Base-by-base conservation (phyloP, 2,888 invertebrate species). In the Malthinus seriepunctatus region DNA sequence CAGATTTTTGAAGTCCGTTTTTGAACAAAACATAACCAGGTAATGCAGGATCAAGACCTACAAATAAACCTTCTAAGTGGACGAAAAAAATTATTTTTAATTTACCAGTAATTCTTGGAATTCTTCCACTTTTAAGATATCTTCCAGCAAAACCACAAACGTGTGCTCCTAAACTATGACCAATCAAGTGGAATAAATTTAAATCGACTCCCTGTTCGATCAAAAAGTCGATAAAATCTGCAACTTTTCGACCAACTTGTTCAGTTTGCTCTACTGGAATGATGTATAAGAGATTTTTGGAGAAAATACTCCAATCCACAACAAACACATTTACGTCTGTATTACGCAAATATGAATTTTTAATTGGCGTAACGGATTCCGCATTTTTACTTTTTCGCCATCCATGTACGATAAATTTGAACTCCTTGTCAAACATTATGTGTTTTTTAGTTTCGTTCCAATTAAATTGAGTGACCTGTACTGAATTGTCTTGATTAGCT, bases 11-110 rank as follows among this genome's bases (percentile, higher is more conserved):
- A 3, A 23, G 23, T 23, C 23, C 23, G 2, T 2, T 84, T 82
- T 4, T 89, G 87, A 73, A 94, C 39, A 77, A 73, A 4, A 82
- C 79, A 68, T 86, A 87, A 12, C 86, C 76, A 1, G 87, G 87
- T 65, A 86, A 74, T 0, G 87, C 88, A 4, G 87, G 87, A 73
- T 88, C 87, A 35, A 88, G 71, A 1, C 86, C 84, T 80, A 57
- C 15, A 66, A 53, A 39, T 14, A 14, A 9, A 42, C 2, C 7
- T 14, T 12, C 9, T n/a, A n/a, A n/a, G n/a, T n/a, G n/a, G n/a
- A n/a, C n/a, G n/a, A n/a, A n/a, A n/a, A n/a, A n/a, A n/a, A n/a
- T n/a, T n/a, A n/a, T n/a, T n/a, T n/a, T 1, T 12, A 12, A 2
- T 0, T 14, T 5, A 71, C 73, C 73, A 56, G 72, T 74, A 49